A percentile compares a stretch with the other conserved stretches of the same genome.
Evolutionary conservation across 2,888 invertebrate species (phyloP).

Genomic region (Plusia festucae): DNA sequence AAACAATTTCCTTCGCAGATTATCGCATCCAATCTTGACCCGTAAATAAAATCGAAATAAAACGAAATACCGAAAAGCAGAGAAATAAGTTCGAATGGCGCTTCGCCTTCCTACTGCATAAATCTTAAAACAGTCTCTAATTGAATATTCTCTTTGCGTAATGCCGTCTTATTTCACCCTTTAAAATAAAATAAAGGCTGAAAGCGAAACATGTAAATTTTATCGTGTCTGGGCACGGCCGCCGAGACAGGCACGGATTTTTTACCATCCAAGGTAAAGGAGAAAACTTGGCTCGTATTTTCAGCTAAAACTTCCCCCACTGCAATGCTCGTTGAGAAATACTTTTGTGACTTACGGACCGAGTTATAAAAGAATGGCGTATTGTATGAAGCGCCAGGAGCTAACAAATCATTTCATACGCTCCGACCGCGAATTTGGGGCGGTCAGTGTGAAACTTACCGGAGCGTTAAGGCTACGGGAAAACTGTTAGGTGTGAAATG

Average conservation of each 20-base stretch:
- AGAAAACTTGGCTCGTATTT: conserved; percentile 86
- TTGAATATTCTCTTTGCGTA: conserved; percentile 88
- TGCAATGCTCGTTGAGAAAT: conserved; percentile 82
- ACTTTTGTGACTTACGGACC: conserved; percentile 83
- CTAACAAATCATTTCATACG: conserved; percentile 78
- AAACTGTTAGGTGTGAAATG: conserved; percentile 49
- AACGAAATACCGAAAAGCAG: conserved; percentile 50
- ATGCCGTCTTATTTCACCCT: conserved; percentile 86
- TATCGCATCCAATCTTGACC: conserved; percentile 18
- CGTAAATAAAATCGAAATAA: conserved; percentile 47
- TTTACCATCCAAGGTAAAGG: conserved; percentile 80
- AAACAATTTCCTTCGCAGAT: conserved; percentile 12
- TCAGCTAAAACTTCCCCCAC: conserved; percentile 82
- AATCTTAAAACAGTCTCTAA: conserved; percentile 84
- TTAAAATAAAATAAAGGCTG: conserved; percentile 87
- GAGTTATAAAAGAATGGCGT: conserved; percentile 81
- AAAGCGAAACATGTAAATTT: conserved; percentile 88
- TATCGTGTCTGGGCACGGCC: conserved; percentile 82
- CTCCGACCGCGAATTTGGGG: conserved; percentile 65
- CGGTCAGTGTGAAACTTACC: conserved; percentile 64
- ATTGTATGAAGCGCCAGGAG: conserved; percentile 70
- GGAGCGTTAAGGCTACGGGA: conserved; percentile 58
- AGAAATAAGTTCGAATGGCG: conserved; percentile 71
- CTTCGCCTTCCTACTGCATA: conserved; percentile 68
- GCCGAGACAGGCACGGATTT: conserved; percentile 78